These are phyloP conservation scores for Psilopogon haemacephalus DNA, from an alignment of 2,113 vertebrate genomes.

Conservation along the genomic window DNA sequence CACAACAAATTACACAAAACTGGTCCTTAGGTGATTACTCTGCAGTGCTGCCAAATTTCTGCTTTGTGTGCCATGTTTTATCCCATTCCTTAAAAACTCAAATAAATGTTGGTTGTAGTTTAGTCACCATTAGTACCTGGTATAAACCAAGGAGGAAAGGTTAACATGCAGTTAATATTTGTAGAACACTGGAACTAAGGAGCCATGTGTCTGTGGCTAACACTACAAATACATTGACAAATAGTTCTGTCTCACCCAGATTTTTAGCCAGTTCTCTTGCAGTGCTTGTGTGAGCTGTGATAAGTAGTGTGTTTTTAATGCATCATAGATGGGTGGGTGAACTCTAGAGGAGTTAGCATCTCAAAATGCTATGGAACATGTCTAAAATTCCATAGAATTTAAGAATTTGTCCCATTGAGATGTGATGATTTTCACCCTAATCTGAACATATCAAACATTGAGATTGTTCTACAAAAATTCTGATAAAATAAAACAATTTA, in stretches of 20 bases:
- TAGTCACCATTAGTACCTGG: not conserved
- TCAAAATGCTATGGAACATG: not conserved
- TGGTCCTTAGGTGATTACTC: not conserved
- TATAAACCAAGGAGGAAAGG: not conserved
- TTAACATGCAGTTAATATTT: not conserved
- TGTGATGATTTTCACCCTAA: not conserved
- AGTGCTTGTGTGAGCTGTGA: not conserved
- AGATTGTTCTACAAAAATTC: not conserved
- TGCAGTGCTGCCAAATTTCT: not conserved
- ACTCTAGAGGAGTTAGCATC: not conserved
- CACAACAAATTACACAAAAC: not conserved
- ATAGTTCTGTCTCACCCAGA: not conserved
- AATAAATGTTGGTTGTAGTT: not conserved
- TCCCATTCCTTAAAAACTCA: not conserved
- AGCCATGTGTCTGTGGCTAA: not conserved
- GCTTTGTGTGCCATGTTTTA: rapidly evolving
- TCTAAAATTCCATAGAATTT: not conserved
- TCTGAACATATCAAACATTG: not conserved
- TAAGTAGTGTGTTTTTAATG: not conserved
- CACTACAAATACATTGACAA: not conserved
- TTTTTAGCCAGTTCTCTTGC: not conserved
- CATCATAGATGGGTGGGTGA: not conserved
- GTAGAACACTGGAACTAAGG: not conserved
- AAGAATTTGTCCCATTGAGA: not conserved
- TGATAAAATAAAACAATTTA: not conserved